Conservation (phyloP, 2,888 invertebrate species). For the Rhimphoctona megacephalus region DNA sequence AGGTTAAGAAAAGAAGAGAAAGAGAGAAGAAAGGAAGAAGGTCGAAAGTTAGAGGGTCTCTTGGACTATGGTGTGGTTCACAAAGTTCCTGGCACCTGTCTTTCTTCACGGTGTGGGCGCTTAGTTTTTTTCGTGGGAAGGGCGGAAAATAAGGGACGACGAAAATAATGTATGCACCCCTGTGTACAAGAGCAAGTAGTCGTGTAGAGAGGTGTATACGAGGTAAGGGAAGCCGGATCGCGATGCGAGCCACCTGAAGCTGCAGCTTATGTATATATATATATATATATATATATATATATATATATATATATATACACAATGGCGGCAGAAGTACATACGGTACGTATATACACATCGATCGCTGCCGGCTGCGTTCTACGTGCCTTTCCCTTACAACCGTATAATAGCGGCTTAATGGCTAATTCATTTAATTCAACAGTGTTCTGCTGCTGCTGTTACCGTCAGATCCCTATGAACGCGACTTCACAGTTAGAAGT, state of each 20-base stretch:
- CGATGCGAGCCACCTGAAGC: conserved; percentile 82
- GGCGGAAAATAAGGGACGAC: conserved; percentile 72
- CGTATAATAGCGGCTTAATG: conserved; percentile 78
- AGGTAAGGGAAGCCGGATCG: conserved; percentile 67
- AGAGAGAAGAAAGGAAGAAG: conserved; percentile 33
- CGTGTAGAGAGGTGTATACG: conserved; percentile 65
- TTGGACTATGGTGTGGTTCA: conserved; percentile 41
- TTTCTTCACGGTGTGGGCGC: conserved; percentile 81
- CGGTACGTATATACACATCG: conserved; percentile 71
- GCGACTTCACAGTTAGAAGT: conserved; percentile 33
- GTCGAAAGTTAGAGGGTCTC: conserved; percentile 62
- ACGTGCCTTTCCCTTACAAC: conserved; percentile 76
- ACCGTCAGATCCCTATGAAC: conserved; percentile 29
- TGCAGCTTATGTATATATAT: conserved; percentile 76
- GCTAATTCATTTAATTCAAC: conserved; percentile 78
- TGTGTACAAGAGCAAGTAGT: conserved; percentile 76
- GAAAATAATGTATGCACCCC: conserved; percentile 84
- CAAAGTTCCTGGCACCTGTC: conserved; percentile 79
- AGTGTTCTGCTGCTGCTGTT: conserved; percentile 52
- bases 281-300: conserved; percentile 32
- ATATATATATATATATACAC: conserved; percentile 27
- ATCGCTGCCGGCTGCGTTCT: conserved; percentile 80
- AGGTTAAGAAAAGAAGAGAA: conserved; percentile 5
- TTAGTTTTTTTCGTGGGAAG: conserved; percentile 63
- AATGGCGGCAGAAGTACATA: conserved; percentile 63